A percentile compares a stretch with the other conserved stretches of the same genome.
Evolutionary conservation across 1,140 invertebrate species (phyloP).

Genomic region (Euborellia annulipes): DNA sequence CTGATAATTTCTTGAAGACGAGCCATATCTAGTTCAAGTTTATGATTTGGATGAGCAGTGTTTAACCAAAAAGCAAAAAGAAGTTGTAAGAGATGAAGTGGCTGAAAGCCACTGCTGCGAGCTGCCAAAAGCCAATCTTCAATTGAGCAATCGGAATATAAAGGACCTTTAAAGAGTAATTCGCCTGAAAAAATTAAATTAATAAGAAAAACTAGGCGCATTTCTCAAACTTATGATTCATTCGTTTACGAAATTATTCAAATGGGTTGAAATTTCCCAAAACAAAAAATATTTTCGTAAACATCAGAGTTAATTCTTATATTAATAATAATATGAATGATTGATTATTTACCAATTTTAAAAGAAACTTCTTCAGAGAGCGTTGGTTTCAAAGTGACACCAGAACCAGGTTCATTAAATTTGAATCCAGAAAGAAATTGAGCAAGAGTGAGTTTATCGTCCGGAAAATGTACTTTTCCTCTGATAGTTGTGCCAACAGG

Average conservation of each 20-base stretch:
- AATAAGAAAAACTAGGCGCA: too few relatives aligned
- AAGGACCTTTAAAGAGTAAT: constrained; percentile 41
- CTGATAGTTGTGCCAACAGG: too few relatives aligned
- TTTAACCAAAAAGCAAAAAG: constrained; percentile 49
- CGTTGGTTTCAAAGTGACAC: constrained; percentile 21
- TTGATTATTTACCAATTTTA: constrained; percentile 24
- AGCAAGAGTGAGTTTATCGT: too few relatives aligned
- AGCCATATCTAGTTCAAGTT: constrained; percentile 26
- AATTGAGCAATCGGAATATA: constrained; percentile 31
- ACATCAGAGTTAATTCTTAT: too few relatives aligned
- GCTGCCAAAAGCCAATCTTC: constrained; percentile 33
- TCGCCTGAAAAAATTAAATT: constrained; percentile 31
- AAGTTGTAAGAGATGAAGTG: constrained; percentile 41
- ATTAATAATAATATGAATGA: too few relatives aligned
- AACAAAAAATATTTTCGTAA: too few relatives aligned
- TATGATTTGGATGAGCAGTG: constrained; percentile 19
- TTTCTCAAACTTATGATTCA: too few relatives aligned
- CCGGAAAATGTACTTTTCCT: too few relatives aligned
- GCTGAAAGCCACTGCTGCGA: constrained; percentile 34
- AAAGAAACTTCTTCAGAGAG: constrained; percentile 22
- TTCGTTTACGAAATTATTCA: too few relatives aligned
- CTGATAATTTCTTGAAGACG: constrained; percentile 31
- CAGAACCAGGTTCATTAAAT: constrained; percentile 25
- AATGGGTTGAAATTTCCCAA: too few relatives aligned
- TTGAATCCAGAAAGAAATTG: constrained; percentile 40